Evolutionary conservation across 2,888 invertebrate species (phyloP).

Genomic region (Muscina levida): DNA sequence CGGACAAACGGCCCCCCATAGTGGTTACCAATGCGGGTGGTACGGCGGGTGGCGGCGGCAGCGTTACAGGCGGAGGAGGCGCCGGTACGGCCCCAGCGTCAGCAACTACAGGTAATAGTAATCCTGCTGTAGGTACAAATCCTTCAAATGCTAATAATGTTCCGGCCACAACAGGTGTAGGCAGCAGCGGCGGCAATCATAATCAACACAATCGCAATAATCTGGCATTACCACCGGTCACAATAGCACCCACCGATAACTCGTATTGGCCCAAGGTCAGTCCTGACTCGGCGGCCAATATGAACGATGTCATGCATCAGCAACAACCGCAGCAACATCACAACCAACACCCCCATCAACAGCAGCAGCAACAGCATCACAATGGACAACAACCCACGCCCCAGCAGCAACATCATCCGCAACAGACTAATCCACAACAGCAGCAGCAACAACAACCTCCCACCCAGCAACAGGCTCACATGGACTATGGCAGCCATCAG

Average conservation of each 20-base stretch:
- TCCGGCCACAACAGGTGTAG: slow-evolving; percentile 33
- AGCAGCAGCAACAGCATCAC: slow-evolving; percentile 82
- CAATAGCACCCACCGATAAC: slow-evolving; percentile 76
- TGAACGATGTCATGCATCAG: slow-evolving; percentile 84
- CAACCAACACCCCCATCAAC: slow-evolving; percentile 83
- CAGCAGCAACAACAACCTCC: slow-evolving; percentile 79
- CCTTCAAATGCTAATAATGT: slow-evolving; percentile 49
- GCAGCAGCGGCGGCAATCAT: slow-evolving; percentile 40
- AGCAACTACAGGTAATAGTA: slow-evolving; percentile 55
- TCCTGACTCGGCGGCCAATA: slow-evolving; percentile 86
- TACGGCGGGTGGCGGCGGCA: slow-evolving; percentile 67
- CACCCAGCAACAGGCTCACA: slow-evolving; percentile 84
- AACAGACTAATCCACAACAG: slow-evolving; percentile 82
- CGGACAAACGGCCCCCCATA: slow-evolving; percentile 93
- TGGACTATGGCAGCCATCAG: slow-evolving; percentile 69
- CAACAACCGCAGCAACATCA: slow-evolving; percentile 82
- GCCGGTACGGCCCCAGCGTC: slow-evolving; percentile 42
- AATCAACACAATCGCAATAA: slow-evolving; percentile 73
- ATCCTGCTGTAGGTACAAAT: slow-evolving; percentile 52
- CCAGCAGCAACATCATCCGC: slow-evolving; percentile 83
- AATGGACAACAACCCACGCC: slow-evolving; percentile 81
- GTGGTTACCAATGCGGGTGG: slow-evolving; percentile 81
- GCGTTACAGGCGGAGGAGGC: slow-evolving; percentile 68
- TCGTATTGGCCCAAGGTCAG: slow-evolving; percentile 93
- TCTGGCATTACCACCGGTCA: slow-evolving; percentile 75